Base-by-base conservation (phyloP, 2,797 vertebrate genomes). In the Anguilla obscura region DNA sequence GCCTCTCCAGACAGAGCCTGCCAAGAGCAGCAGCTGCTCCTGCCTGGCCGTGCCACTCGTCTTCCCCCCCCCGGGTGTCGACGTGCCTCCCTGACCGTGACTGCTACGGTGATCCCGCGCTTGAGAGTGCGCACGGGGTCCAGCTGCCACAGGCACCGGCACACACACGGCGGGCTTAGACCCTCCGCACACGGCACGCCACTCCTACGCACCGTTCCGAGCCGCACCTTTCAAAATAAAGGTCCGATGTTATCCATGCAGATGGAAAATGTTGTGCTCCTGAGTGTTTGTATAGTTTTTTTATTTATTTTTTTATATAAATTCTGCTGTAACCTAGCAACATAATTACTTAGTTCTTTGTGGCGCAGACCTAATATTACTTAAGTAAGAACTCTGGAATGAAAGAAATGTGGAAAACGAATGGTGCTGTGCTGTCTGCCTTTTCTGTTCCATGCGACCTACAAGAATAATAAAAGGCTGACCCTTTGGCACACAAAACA, bases 21-120 rank as follows among this genome's bases (percentile, higher is more conserved):
- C 84, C 84, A 66, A 66, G 10, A n/a, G 58, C 16, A 24, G 50
- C 84, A 66, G 56, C 84, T 85, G 84, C 36, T 85, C 60, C 12
- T 3, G 56, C 58, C 30, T 45, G 58, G 60, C 56, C 21, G 24
- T 66, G 54, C 18, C 84, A 66, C 21, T 63, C 16, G 84, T 58
- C 40, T 5, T 45, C 56, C 33, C 58, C 58, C 66, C 36, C 30
- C 14, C 10, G 1, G 14, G 84, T 24, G 84, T 18, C 14, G 30
- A 18, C 84, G 0, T 24, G 84, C 84, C 84, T n/a, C 84, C 0
- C 58, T 85, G 52, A 36, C 56, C 84, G 33, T 63, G 30, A 40
- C 27, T 45, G 58, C 16, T 12, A 24, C 56, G 10, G 30, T 27
- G 84, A 36, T 60, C 4, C 33, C 16, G 9, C 33, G 1, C 56